A percentile compares a stretch with the other conserved stretches of the same genome.
phyloP scores from a whole-genome alignment of 2,113 vertebrate genomes.

The Crocuta crocuta region DNA sequence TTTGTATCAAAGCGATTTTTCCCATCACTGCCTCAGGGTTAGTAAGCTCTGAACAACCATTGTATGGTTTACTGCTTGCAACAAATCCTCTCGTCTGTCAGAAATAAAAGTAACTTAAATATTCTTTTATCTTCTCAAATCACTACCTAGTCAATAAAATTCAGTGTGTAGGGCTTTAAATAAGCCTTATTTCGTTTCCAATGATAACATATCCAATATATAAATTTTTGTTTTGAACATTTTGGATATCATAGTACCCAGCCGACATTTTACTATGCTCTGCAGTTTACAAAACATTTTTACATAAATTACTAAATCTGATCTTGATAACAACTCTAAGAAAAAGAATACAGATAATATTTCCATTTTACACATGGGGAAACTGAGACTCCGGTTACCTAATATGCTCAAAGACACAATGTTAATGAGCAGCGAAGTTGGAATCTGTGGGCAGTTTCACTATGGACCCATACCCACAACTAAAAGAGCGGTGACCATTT shows the following conservation, averaged over 20 bases:
- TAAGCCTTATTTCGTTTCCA: constrained; percentile 13
- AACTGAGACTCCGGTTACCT: neutral
- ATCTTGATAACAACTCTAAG: neutral
- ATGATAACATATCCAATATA: neutral
- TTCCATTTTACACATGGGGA: neutral
- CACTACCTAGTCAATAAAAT: neutral
- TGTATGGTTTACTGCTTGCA: constrained; percentile 95
- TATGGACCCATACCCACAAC: neutral
- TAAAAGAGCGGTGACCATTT: constrained; percentile 6
- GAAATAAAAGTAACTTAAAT: constrained; percentile 72
- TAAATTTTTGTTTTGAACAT: neutral
- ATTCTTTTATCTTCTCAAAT: constrained; percentile 38
- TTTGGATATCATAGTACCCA: neutral
- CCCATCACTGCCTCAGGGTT: constrained; percentile 94
- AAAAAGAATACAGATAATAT: neutral
- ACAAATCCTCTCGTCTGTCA: constrained; percentile 95
- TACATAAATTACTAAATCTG: neutral
- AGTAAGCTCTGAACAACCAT: constrained; percentile 94
- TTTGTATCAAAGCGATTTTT: constrained; percentile 95
- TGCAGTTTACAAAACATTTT: constrained; percentile 13
- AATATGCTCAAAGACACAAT: neutral
- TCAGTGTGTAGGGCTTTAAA: neutral
- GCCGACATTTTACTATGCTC: neutral
- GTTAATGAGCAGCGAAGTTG: neutral
- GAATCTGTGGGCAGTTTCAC: neutral